Base-by-base conservation (phyloP, 2,888 invertebrate genomes). In the Idaea aversata region DNA sequence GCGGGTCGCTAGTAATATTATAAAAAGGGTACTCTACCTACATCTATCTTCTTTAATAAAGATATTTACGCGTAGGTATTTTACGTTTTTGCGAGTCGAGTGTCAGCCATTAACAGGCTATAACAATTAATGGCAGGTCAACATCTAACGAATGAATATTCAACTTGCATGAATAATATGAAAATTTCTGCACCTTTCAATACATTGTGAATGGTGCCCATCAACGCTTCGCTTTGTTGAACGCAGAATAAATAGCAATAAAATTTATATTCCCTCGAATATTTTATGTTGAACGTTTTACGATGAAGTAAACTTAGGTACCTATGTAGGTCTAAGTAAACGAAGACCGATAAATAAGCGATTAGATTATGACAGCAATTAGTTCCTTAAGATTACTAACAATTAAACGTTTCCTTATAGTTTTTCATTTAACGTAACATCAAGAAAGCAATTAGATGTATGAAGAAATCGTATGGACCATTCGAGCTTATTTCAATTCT, bases 111-210 rank as follows among this genome's bases (percentile, higher is more conserved):
- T 80, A 81, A 81, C 82, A 80, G 77, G 77, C 85, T 81, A 85
- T 87, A 88, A 88, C 88, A 89, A 91, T 91, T 90, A 90, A 88
- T 86, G 87, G 84, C 79, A 79, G 88, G 85, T 87, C 87, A 88
- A 84, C 82, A 83, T 81, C 83, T 82, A 85, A 77, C 80, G 81
- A 79, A 86, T 90, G 88, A 91, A 91, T 91, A 91, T 91, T 90
- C 90, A 88, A 84, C 70, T 77, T 75, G 83, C 83, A 88, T 90
- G 86, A 87, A 88, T 88, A 90, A 90, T 88, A 83, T 84, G 84
- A 79, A 87, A 85, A 87, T 87, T 82, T 77, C 84, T 80, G 84
- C 83, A 77, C 78, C 75, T 80, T 82, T 87, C 86, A 84, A 87
- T 87, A 87, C 87, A 82, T 83, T 77, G 73, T 47, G 47, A 47